Percentiles rank a stretch among this genome's conserved stretches.
These are phyloP conservation scores for Chitala chitala DNA, from an alignment of 2,113 vertebrate species.

Conservation along the genomic window DNA sequence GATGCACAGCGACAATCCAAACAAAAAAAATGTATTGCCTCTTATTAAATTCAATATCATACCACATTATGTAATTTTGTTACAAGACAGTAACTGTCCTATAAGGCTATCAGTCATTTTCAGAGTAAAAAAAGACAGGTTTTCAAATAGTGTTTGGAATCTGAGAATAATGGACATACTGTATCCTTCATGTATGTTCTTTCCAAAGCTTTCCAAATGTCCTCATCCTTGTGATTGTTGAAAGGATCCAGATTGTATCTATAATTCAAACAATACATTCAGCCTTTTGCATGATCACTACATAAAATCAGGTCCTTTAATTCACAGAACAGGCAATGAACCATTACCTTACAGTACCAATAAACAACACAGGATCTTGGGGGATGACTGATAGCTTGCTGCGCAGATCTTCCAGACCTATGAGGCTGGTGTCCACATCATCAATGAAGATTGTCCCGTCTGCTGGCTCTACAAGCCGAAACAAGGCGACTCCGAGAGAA, in stretches of 20 bases:
- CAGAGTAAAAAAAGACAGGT: background rate
- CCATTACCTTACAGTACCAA: slow-evolving; percentile 68
- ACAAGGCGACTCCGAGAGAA: slow-evolving; percentile 65
- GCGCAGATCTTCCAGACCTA: slow-evolving; percentile 65
- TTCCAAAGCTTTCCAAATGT: slow-evolving; percentile 66
- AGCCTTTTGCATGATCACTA: too few relatives aligned
- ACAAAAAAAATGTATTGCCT: too few relatives aligned
- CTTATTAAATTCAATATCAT: too few relatives aligned
- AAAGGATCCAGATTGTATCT: slow-evolving; percentile 72
- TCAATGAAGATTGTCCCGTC: slow-evolving; percentile 66
- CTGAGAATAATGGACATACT: slow-evolving; percentile 45
- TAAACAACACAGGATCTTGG: slow-evolving; percentile 73
- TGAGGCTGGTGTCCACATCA: slow-evolving; percentile 51
- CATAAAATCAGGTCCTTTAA: background rate
- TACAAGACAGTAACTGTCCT: too few relatives aligned
- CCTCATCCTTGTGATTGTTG: slow-evolving; percentile 53
- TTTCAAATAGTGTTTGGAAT: too few relatives aligned
- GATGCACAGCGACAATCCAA: too few relatives aligned
- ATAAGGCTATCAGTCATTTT: too few relatives aligned
- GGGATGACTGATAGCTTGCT: slow-evolving; percentile 73
- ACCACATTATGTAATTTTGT: too few relatives aligned
- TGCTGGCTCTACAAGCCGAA: slow-evolving; percentile 64
- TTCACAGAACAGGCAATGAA: background rate
- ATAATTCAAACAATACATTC: background rate
- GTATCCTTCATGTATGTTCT: slow-evolving; percentile 68